Percentiles rank a stretch among this genome's conserved stretches.
These are phyloP conservation scores for Nomada flava DNA, from an alignment of 2,888 invertebrate genomes.

Conservation along the genomic window DNA sequence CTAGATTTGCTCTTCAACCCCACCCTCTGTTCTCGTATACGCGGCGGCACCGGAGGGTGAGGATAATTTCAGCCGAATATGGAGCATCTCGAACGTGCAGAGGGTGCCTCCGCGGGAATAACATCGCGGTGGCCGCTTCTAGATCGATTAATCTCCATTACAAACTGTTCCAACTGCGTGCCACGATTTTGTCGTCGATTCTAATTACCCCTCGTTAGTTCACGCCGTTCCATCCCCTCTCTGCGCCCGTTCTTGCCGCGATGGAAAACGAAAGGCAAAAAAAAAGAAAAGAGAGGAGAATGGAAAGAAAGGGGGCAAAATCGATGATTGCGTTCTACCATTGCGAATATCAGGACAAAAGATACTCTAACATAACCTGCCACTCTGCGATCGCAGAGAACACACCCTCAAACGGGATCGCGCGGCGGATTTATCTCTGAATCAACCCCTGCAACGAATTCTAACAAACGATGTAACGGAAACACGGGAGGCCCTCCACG, in stretches of 20 bases:
- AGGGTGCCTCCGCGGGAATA: slow-evolving; percentile 41
- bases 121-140: slow-evolving; percentile 37
- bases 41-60: slow-evolving; percentile 14
- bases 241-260: not conserved
- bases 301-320: not conserved
- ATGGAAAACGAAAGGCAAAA: too few species aligned
- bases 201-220: slow-evolving; percentile 52
- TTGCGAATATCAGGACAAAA: too few species aligned
- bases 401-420: too few species aligned
- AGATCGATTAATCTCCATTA: slow-evolving; percentile 61
- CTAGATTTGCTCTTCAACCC: slow-evolving; percentile 27
- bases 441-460: not conserved
- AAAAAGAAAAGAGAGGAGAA: not conserved
- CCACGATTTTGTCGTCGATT: slow-evolving; percentile 55
- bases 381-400: too few species aligned
- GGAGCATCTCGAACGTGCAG: slow-evolving; percentile 38
- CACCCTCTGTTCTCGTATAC: not conserved
- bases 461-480: not conserved
- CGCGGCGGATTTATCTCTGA: too few species aligned
- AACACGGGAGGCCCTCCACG: not conserved
- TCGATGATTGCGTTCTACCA: not conserved
- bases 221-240: not conserved
- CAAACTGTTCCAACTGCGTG: slow-evolving; percentile 60
- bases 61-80: slow-evolving; percentile 55
- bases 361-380: too few species aligned